Evolutionary conservation across 2,113 vertebrate genomes (phyloP), one percentile per base, ranked within the genome.

Genomic region (Pandion haliaetus): DNA sequence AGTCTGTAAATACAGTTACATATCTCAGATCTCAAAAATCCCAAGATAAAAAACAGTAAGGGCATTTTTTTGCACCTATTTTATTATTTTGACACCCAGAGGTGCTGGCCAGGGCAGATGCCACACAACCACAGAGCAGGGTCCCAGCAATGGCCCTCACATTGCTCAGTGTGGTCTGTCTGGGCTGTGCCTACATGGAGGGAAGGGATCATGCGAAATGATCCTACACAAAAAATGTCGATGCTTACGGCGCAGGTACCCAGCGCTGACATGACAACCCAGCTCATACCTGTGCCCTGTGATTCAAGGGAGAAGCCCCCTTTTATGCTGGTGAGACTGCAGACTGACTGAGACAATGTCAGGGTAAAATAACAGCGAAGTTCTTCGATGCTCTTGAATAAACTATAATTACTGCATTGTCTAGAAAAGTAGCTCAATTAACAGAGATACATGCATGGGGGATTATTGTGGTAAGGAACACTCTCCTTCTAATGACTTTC

Each of bases 361-460:
- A 78, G 38, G 23, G 52, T 40, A 59, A 90, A 94, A 59, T 36
- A 95, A 73, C 31, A 91, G 54, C 0, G 1, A 82, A 91, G 47
- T 14, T 95, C 66, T 89, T 50, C 2, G 4, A 57, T 88, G 77
- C 47, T 94, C 58, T 85, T 88, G 54, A 95, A 73, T 74, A 67
- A 96, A 44, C 63, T 80, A 50, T 82, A 94, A 95, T 93, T 96
- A 94, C 55, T 62, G 49, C 65, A 47, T n/a, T 78, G 71, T 73
- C 84, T 90, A 52, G 66, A 90, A 92, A 93, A 82, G 82, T 24
- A 77, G 71, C 55, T 91, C 80, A 87, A 78, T 95, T 97, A 95
- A 82, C 49, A 88, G 58, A 80, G 58, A 88, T 52, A 42, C 74
- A 70, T 63, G 42, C 71, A 78, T 71, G 74, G 29, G 81, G 82